Conservation (phyloP, 2,797 vertebrate species). For the Sebastes oblongus region DNA sequence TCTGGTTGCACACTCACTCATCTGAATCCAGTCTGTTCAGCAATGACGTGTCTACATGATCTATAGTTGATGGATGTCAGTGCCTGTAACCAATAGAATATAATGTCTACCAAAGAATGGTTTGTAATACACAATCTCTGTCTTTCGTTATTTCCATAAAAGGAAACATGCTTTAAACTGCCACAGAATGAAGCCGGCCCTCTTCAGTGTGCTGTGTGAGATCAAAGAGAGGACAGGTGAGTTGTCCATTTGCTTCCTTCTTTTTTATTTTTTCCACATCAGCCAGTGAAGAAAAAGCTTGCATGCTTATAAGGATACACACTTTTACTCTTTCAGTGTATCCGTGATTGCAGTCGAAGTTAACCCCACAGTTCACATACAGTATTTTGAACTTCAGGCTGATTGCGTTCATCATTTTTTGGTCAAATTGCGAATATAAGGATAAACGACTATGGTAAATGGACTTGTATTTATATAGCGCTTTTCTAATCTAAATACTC, state of each 20-base stretch:
- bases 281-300: neutral
- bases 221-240: slow-evolving; percentile 85
- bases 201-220: slow-evolving; percentile 86
- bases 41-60: neutral
- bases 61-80: neutral
- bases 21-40: neutral
- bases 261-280: neutral
- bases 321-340: neutral
- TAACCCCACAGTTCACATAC: neutral
- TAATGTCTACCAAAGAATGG: neutral
- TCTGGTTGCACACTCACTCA: neutral
- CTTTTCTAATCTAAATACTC: too few relatives aligned
- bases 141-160: slow-evolving; percentile 7
- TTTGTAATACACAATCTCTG: neutral
- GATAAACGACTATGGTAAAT: neutral
- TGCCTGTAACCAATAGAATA: neutral
- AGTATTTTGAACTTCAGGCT: neutral
- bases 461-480: too few relatives aligned
- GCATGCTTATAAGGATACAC: neutral
- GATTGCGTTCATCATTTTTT: too few relatives aligned
- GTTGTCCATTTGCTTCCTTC: neutral
- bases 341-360: neutral
- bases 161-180: slow-evolving; percentile 87
- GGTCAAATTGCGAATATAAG: neutral
- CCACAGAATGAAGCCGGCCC: slow-evolving; percentile 85